Evolutionary conservation across 2,888 invertebrate species (phyloP).

Genomic region (Apotomis betuletana): DNA sequence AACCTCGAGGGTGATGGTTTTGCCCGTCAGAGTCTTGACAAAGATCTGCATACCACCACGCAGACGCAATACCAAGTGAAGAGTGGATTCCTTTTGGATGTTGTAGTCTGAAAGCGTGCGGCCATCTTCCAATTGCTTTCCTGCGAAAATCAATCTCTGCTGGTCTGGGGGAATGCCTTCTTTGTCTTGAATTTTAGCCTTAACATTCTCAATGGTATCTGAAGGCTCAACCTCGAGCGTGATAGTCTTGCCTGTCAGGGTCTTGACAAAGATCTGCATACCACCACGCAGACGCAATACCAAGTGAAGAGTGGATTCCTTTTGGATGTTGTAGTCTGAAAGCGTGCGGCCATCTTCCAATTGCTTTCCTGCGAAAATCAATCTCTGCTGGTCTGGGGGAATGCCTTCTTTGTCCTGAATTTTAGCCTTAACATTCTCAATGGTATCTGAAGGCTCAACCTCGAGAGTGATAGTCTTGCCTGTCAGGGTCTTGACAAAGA

Average conservation of each 20-base stretch:
- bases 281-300: constrained; percentile 45
- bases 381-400: constrained; percentile 45
- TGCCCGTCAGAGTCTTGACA: constrained; percentile 44
- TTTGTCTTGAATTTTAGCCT: constrained; percentile 45
- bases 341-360: constrained; percentile 46
- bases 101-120: constrained; percentile 45
- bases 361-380: constrained; percentile 46
- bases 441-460: constrained; percentile 45
- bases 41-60: constrained; percentile 45
- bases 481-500: constrained; percentile 45
- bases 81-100: constrained; percentile 46
- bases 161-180: constrained; percentile 46
- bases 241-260: constrained; percentile 44
- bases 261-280: constrained; percentile 45
- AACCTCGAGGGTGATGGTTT: constrained; percentile 44
- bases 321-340: constrained; percentile 46
- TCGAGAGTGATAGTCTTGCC: constrained; percentile 46
- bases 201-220: constrained; percentile 45
- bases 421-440: constrained; percentile 46
- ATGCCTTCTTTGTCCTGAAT: constrained; percentile 47
- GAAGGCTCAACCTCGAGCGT: constrained; percentile 44
- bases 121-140: constrained; percentile 45
- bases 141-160: constrained; percentile 44
- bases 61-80: constrained; percentile 46
- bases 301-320: constrained; percentile 45